Percentiles rank a stretch among this genome's conserved stretches.
Conservation (phyloP, 2,888 invertebrate species). For the Tachina lurida region DNA sequence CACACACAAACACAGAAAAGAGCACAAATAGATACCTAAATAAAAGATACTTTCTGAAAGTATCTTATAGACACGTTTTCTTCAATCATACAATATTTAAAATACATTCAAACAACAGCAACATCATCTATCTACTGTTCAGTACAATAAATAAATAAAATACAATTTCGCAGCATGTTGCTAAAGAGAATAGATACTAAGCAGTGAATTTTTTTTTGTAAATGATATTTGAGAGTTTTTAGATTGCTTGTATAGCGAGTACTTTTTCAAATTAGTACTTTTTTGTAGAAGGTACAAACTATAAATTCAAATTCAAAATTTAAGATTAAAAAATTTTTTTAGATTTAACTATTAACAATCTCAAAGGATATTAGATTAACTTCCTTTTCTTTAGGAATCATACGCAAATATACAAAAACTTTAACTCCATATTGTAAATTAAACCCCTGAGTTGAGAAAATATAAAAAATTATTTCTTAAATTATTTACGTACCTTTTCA, state of each 20-base stretch:
- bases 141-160: not conserved
- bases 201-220: not conserved
- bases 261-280: constrained; percentile 9
- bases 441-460: too few species aligned
- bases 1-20: constrained; percentile 4
- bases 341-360: too few species aligned
- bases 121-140: constrained; percentile 50
- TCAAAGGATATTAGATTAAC: too few species aligned
- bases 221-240: constrained; percentile 12
- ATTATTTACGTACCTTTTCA: too few species aligned
- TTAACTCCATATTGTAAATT: too few species aligned
- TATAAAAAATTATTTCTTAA: too few species aligned
- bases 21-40: constrained; percentile 32
- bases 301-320: not conserved
- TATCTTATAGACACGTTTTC: constrained; percentile 56
- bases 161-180: constrained; percentile 49
- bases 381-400: too few species aligned
- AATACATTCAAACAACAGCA: constrained; percentile 14
- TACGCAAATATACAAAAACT: too few species aligned
- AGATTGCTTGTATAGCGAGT: not conserved
- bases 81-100: constrained; percentile 26
- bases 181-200: constrained; percentile 17
- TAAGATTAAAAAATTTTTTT: too few species aligned
- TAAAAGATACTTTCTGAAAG: constrained; percentile 20
- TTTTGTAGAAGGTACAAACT: not conserved